phyloP scores from a whole-genome alignment of 2,113 vertebrate genomes.

The Chauna torquata region DNA sequence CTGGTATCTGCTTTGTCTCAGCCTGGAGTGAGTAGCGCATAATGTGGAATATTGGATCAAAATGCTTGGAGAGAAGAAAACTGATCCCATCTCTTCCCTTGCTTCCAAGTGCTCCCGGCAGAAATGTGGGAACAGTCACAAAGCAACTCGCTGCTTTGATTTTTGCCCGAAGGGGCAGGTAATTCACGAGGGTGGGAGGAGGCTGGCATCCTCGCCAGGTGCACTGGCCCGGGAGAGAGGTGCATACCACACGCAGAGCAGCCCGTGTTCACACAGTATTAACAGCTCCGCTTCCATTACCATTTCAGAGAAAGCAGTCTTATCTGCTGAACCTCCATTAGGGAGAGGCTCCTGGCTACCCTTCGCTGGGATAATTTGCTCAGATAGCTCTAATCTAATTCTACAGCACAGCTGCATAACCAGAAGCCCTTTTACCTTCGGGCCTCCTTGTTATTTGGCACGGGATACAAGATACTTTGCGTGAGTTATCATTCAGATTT shows the following conservation, averaged over 20 bases:
- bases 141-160: neutral
- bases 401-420: constrained; percentile 66
- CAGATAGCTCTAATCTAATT: constrained; percentile 77
- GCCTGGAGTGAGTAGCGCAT: neutral
- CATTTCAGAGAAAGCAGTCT: constrained; percentile 10
- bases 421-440: constrained; percentile 72
- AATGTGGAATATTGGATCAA: constrained; percentile 14
- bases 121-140: neutral
- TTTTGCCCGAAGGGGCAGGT: constrained; percentile 2
- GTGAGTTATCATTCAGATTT: constrained; percentile 54
- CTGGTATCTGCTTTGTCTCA: constrained; percentile 26
- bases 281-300: constrained; percentile 62
- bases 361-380: constrained; percentile 70
- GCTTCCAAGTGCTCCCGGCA: neutral
- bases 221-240: neutral
- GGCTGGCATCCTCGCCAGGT: neutral
- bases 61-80: constrained; percentile 10
- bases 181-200: neutral
- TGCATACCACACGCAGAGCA: constrained; percentile 24
- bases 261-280: constrained; percentile 38
- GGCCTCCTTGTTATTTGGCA: constrained; percentile 68
- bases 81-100: neutral
- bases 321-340: constrained; percentile 71
- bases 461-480: constrained; percentile 13
- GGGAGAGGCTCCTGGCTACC: constrained; percentile 64